phyloP scores from a whole-genome alignment of 2,797 vertebrate species.

The Champsocephalus gunnari region DNA sequence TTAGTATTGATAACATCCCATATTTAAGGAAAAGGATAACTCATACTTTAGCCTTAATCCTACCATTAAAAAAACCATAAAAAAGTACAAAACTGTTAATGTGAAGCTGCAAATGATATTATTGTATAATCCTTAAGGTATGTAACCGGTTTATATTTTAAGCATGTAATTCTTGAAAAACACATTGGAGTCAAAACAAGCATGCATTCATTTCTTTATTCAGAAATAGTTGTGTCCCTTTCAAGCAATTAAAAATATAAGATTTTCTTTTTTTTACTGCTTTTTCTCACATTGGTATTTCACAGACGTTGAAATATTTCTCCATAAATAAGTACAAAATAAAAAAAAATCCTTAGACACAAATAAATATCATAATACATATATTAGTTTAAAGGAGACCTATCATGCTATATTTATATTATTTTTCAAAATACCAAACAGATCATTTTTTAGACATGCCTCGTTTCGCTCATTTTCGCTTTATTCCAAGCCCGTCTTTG shows the following conservation, averaged over 20 bases:
- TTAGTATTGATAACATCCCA: constrained; percentile 11
- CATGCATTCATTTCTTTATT: constrained; percentile 66
- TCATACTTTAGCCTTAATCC: background rate
- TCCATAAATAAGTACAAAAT: constrained; percentile 61
- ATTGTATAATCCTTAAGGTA: too few relatives aligned
- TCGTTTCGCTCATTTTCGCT: too few relatives aligned
- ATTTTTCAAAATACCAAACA: too few relatives aligned
- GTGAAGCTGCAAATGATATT: background rate
- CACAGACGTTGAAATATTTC: constrained; percentile 77
- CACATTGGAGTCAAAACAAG: constrained; percentile 24
- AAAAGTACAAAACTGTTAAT: background rate
- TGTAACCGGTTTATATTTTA: too few relatives aligned
- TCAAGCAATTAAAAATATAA: constrained; percentile 83
- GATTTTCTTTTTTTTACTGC: constrained; percentile 73
- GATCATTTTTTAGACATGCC: too few relatives aligned
- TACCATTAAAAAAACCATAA: background rate
- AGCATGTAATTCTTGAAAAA: background rate
- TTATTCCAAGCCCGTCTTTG: too few relatives aligned
- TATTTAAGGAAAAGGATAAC: background rate
- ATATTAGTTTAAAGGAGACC: constrained; percentile 76
- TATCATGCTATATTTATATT: too few relatives aligned
- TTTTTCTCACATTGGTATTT: constrained; percentile 78
- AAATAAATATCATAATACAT: constrained; percentile 91
- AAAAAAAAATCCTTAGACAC: constrained; percentile 65
- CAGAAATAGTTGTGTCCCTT: constrained; percentile 80